These are phyloP conservation scores for Muscicapa comitata DNA, from an alignment of 2,797 vertebrate genomes.

Conservation along the genomic window DNA sequence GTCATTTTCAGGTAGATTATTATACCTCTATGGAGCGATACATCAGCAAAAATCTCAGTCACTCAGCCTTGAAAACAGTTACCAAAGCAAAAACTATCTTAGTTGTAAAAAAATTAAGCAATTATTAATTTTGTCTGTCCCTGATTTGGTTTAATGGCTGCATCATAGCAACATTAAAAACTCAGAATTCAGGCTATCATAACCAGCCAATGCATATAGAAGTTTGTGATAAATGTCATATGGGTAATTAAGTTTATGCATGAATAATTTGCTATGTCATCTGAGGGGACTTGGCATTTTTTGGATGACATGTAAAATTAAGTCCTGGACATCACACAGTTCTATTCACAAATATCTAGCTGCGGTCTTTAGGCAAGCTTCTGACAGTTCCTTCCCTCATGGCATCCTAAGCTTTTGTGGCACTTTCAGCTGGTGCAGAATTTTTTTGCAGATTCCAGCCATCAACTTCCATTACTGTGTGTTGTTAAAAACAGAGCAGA, in stretches of 20 bases:
- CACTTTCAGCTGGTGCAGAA: not conserved
- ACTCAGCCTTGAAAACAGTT: not conserved
- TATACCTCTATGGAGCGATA: not conserved
- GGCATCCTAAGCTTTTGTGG: not conserved
- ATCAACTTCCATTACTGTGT: not conserved
- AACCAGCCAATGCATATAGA: not conserved
- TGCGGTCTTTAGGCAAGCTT: not conserved
- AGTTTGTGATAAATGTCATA: conserved; percentile 26
- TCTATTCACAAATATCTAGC: not conserved
- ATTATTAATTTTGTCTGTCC: conserved; percentile 9
- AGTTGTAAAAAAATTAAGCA: not conserved
- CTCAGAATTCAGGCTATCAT: not conserved
- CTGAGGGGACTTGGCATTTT: not conserved
- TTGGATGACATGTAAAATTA: conserved; percentile 28
- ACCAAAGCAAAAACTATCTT: not conserved
- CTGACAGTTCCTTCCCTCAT: not conserved
- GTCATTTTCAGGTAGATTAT: not conserved
- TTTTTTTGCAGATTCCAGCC: not conserved
- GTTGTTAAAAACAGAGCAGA: not conserved
- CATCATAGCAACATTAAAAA: not conserved
- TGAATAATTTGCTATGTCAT: conserved; percentile 40
- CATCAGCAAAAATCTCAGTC: not conserved
- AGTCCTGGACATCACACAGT: not conserved
- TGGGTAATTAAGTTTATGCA: conserved; percentile 34
- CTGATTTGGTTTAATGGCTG: conserved; percentile 23